These are phyloP conservation scores for Mesorhabditis spiculigera DNA, from an alignment of 2,888 invertebrate genomes.

Conservation along the genomic window DNA sequence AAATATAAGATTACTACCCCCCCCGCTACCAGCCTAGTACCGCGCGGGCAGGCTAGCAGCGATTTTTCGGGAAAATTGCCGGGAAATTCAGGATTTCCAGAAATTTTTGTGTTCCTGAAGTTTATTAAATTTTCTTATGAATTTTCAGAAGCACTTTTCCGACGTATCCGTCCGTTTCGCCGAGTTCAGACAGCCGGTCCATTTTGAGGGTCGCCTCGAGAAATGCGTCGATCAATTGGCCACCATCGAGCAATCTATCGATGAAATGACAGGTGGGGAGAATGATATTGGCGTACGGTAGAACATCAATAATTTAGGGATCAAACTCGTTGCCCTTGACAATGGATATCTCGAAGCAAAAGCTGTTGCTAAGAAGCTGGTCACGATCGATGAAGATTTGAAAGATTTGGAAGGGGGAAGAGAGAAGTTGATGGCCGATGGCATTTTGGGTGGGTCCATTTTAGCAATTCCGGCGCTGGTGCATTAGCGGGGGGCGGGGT, in stretches of 20 bases:
- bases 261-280: conserved; percentile 38
- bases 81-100: no score
- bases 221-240: conserved; percentile 22
- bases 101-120: no score
- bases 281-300: background rate
- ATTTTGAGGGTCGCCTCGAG: conserved; percentile 40
- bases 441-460: background rate
- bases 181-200: conserved; percentile 50
- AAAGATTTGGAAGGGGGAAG: conserved; percentile 20
- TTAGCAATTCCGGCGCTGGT: background rate
- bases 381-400: conserved; percentile 14
- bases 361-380: conserved; percentile 15
- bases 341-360: conserved; percentile 32
- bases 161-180: conserved; percentile 32
- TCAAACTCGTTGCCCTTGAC: conserved; percentile 30
- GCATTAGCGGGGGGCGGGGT: background rate
- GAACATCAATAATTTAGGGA: conserved; percentile 16
- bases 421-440: conserved; percentile 15
- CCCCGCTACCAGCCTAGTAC: no score
- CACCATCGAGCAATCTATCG: conserved; percentile 44
- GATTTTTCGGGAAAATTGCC: no score
- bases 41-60: no score
- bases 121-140: background rate
- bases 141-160: conserved; percentile 26
- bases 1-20: no score